Evolutionary conservation across 2,113 vertebrate genomes (phyloP), one percentile per base, ranked within the genome.

Genomic region (Capricornis sumatraensis): DNA sequence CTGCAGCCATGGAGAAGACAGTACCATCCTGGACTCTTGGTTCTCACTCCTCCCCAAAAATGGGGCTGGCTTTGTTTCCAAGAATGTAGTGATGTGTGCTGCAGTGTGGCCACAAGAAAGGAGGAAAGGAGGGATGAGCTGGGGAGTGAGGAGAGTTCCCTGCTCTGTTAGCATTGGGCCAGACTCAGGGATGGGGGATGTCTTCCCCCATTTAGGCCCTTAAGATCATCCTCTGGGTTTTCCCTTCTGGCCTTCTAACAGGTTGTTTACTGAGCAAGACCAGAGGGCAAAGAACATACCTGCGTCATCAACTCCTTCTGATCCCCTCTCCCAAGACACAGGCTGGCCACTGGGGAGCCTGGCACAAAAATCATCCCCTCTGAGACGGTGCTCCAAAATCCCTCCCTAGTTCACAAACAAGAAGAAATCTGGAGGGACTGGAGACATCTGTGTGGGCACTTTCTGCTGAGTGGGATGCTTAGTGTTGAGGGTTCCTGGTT

Each of bases 241-340:
- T 76, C 81, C 74, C 43, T 50, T 30, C 71, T 94, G 95, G 71
- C 36, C 74, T 96, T 60, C 85, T 85, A 96, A 97, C 97, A 98
- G 97, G 95, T 95, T 98, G 98, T 98, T 98, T 98, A 98, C 96
- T n/a, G 62, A 97, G 83, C 85, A 81, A 95, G 90, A 93, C 95
- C 97, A 92, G 76, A 98, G 97, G 97, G 84, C 96, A 96, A 40
- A 87, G 93, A 92, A 95, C 87, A 62, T 60, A 30, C 87, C 97
- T 98, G 97, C 85, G 85, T 98, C 98, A 98, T 94, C 92, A 91
- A 2, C 36, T 92, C 88, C 96, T 97, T 50, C 97, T 95, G 87
- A 87, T 96, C 62, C 83, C 89, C 78, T 96, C 93, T n/a, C 43
- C 53, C 85, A 33, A 55, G 85, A 86, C 81, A 67, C 30, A 78